These are phyloP conservation scores for Opisthocomus hoazin DNA, from an alignment of 2,113 vertebrate species.

Conservation along the genomic window DNA sequence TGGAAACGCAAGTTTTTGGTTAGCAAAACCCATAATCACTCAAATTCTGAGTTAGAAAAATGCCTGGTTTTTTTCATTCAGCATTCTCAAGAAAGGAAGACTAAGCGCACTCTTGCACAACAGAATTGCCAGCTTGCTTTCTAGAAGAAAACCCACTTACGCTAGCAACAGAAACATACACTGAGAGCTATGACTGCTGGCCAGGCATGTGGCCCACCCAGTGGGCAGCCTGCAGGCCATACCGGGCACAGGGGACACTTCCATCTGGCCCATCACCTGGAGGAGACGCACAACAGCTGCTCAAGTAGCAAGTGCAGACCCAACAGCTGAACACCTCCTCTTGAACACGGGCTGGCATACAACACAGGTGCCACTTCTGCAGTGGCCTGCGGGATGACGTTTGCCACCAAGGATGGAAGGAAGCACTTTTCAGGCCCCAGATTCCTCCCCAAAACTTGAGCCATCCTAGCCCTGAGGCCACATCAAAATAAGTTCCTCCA, in stretches of 20 bases:
- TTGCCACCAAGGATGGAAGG: background rate
- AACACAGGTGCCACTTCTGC: background rate
- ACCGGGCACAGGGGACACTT: background rate
- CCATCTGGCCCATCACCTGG: background rate
- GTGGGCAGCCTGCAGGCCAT: background rate
- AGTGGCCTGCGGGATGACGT: background rate
- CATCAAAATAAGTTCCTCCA: background rate
- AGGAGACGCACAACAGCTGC: background rate
- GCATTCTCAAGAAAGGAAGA: background rate
- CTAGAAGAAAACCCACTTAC: background rate
- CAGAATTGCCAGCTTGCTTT: background rate
- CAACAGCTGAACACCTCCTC: background rate
- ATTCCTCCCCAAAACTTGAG: background rate
- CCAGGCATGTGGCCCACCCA: background rate
- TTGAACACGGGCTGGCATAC: background rate
- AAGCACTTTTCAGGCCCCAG: background rate
- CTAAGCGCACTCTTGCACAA: accelerated
- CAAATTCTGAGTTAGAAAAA: background rate
- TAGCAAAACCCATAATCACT: background rate
- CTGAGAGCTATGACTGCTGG: background rate
- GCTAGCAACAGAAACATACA: background rate
- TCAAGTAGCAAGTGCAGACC: accelerated
- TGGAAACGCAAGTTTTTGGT: background rate
- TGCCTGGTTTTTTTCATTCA: background rate
- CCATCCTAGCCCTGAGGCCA: background rate